Base-by-base conservation (phyloP, 2,113 vertebrate genomes). In the Stercorarius parasiticus region DNA sequence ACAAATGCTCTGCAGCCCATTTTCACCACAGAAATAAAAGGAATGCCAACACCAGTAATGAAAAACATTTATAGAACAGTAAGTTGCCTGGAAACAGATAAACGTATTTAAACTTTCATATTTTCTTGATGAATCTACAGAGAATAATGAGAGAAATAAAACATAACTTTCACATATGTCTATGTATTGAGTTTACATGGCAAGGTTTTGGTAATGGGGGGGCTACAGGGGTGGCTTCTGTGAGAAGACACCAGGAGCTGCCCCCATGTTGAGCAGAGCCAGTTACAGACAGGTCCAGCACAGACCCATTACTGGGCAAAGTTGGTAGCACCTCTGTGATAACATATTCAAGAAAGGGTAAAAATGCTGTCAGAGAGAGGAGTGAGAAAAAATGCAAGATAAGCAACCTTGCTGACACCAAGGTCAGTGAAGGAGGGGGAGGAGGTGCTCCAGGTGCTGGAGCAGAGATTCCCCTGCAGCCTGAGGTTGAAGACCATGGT, bases 21-120 rank as follows among this genome's bases (percentile, higher is more conserved):
- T 95, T 95, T 90, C 64, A 93, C 50, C 43, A 88, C 72, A 94
- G 74, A 95, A 94, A 89, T 96, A 77, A 88, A 95, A 95, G 6
- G 45, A 85, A 92, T 74, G 70, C n/a, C 91, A 95, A 76, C 45
- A 42, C 43, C 30, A 40, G 70, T 94, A 85, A 86, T 74, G 73
- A 96, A 93, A 78, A 91, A 34, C 65, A 90, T 50, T 74, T 94
- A 91, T 10, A 67, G 66, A 91, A 92, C 40, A 82, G 15, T 52
- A 66, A 87, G 93, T 97, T 97, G 86, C 95, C 76, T 96, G 86
- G 96, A 97, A 98, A 97, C 88, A 83, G 65, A 95, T 77, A 94
- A 91, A 96, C 2, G 8, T 70, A 72, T 93, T 95, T 94, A 95
- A 97, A 89, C 30, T 82, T 93, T 82, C 52, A 42, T 86, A 65